A percentile compares a stretch with the other conserved stretches of the same genome.
Conservation (phyloP, 2,113 vertebrate species). For the Onychorhynchus coronatus region DNA sequence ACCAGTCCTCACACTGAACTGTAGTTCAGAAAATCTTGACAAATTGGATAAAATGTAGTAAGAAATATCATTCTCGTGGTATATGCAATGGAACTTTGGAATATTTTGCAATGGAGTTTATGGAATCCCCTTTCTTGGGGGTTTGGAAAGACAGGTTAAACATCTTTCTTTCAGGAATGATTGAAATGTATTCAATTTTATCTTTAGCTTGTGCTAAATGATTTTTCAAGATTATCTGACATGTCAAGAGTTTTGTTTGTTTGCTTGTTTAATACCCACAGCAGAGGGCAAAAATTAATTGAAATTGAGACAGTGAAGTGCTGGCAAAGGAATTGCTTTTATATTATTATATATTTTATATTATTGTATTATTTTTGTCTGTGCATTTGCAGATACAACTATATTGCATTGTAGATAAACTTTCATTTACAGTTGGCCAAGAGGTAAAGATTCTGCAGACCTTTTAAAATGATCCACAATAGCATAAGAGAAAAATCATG, state of each 20-base stretch:
- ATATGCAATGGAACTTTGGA: neutral
- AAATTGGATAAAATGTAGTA: neutral
- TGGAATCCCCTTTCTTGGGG: neutral
- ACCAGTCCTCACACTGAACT: neutral
- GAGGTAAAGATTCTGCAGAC: neutral
- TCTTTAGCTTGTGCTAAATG: neutral
- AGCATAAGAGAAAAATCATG: neutral
- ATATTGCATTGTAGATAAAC: neutral
- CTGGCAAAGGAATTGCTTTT: neutral
- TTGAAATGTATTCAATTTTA: neutral
- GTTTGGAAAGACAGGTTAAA: neutral
- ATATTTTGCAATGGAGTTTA: neutral
- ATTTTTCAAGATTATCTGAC: neutral
- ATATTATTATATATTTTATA: too few species aligned
- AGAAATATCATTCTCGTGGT: accelerated
- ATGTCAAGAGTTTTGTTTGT: neutral
- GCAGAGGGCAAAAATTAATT: neutral
- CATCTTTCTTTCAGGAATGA: neutral
- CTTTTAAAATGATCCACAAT: neutral
- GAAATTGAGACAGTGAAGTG: neutral
- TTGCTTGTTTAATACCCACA: neutral
- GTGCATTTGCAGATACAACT: neutral
- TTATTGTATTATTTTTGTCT: neutral
- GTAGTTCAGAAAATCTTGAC: neutral
- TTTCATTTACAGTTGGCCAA: neutral